phyloP scores from a whole-genome alignment of 2,888 invertebrate genomes.

The Folsomia candida region DNA sequence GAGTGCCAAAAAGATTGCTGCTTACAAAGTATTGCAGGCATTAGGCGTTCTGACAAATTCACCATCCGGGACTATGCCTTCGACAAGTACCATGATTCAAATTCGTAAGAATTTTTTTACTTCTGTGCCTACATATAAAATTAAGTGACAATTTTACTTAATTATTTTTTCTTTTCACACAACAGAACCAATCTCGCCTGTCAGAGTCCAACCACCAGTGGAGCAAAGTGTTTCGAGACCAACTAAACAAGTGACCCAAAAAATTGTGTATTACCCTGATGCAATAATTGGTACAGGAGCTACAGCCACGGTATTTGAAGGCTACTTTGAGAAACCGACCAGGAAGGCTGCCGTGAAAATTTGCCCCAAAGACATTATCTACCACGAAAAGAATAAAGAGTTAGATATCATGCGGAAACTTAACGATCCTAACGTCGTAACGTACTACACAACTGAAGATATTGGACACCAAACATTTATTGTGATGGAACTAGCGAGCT shows the following conservation, averaged over 20 bases:
- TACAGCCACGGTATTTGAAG: not conserved
- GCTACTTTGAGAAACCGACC: not conserved
- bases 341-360: not conserved
- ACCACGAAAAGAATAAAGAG: conserved; percentile 9
- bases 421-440: not conserved
- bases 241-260: not conserved
- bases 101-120: no score
- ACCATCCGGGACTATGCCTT: not conserved
- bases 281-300: not conserved
- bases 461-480: not conserved
- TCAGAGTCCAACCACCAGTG: no score
- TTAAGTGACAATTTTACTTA: no score
- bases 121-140: no score
- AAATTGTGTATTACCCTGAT: not conserved
- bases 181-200: no score
- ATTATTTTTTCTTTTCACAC: no score
- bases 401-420: not conserved
- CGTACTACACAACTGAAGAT: conserved; percentile 4
- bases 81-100: not conserved
- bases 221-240: no score
- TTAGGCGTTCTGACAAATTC: not conserved
- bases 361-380: not conserved
- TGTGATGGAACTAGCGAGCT: not conserved
- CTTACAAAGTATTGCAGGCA: not conserved
- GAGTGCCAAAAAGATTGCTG: not conserved